Percentiles rank a stretch among this genome's conserved stretches.
Conservation (phyloP, 2,888 invertebrate species). For the Celastrina argiolus region DNA sequence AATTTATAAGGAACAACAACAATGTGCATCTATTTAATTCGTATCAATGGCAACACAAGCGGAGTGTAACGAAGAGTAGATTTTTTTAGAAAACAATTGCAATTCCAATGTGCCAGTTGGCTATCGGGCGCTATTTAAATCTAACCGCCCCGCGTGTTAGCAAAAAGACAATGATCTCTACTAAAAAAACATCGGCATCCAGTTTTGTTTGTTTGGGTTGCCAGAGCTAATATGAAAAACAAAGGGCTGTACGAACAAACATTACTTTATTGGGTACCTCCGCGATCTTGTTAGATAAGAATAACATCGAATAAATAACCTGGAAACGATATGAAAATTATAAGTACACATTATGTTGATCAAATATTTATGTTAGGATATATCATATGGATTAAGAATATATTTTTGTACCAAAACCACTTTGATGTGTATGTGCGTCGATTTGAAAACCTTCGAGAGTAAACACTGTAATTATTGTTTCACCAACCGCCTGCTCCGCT, state of each 20-base stretch:
- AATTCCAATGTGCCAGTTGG: constrained; percentile 21
- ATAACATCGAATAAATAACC: not conserved
- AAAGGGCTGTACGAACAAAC: constrained; percentile 12
- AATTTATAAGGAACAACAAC: not conserved
- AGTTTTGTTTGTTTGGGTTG: constrained; percentile 15
- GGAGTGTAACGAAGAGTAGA: not conserved
- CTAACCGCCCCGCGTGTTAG: not conserved
- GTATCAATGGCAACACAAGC: constrained; percentile 4
- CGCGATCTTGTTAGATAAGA: constrained; percentile 11
- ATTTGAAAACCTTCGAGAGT: too few relatives aligned
- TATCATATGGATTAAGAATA: not conserved
- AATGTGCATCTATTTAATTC: constrained; percentile 1
- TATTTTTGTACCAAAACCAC: too few relatives aligned
- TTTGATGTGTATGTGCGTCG: too few relatives aligned
- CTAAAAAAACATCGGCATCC: constrained; percentile 5
- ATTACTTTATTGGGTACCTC: constrained; percentile 8
- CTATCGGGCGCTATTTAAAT: constrained; percentile 18
- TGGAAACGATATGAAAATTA: not conserved
- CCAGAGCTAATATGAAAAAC: constrained; percentile 15
- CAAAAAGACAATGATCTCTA: constrained; percentile 17
- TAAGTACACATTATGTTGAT: not conserved
- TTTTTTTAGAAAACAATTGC: constrained; percentile 20
- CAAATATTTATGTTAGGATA: not conserved
- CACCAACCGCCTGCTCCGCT: too few relatives aligned
- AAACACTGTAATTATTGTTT: too few relatives aligned